These are phyloP conservation scores for Euproctis similis DNA, from an alignment of 2,888 invertebrate genomes.

Conservation along the genomic window DNA sequence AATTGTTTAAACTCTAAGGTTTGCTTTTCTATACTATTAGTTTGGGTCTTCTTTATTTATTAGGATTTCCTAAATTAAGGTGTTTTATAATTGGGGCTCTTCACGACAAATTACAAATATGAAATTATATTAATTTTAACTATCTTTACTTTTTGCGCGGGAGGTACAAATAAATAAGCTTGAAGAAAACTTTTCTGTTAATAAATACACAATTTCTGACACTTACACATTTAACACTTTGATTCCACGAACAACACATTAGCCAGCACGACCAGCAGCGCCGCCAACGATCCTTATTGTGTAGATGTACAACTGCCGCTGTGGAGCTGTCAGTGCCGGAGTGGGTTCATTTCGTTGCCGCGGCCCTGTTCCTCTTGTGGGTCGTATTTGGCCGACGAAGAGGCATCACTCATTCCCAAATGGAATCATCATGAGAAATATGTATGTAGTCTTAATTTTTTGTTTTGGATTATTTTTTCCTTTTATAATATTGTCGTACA, in stretches of 20 bases:
- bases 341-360: conserved; percentile 65
- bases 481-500: no score
- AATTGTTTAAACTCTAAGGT: no score
- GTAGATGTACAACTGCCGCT: conserved; percentile 67
- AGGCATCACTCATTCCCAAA: conserved; percentile 39
- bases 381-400: conserved; percentile 52
- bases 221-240: conserved; percentile 1
- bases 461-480: neutral
- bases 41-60: no score
- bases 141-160: no score
- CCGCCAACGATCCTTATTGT: conserved; percentile 28
- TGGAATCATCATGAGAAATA: conserved; percentile 40
- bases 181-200: no score
- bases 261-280: conserved; percentile 13
- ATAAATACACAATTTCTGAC: no score
- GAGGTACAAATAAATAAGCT: no score
- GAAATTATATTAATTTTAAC: no score
- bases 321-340: conserved; percentile 65
- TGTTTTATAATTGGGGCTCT: no score
- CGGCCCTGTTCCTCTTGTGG: conserved; percentile 60
- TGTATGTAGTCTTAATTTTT: conserved; percentile 34
- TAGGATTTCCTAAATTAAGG: no score
- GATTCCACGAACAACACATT: conserved; percentile 7
- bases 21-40: no score
- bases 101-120: no score